phyloP scores from a whole-genome alignment of 2,113 vertebrate genomes.

The Cynoglossus semilaevis region DNA sequence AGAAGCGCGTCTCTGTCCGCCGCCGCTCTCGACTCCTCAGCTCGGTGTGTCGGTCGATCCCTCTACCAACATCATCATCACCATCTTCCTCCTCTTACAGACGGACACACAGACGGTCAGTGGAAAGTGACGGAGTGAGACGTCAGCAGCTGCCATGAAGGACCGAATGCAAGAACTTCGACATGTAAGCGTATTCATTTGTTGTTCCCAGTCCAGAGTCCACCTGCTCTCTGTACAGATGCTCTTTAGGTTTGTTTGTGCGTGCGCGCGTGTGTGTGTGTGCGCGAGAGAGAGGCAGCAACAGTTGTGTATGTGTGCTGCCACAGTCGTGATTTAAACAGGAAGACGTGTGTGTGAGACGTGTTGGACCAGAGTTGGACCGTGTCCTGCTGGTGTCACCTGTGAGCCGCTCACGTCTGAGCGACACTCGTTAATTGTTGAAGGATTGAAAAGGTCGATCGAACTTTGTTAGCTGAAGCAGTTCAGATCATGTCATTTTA shows the following conservation, averaged over 20 bases:
- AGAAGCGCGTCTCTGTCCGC: constrained; percentile 4
- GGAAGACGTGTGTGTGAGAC: neutral
- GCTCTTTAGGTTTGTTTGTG: neutral
- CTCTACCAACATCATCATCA: constrained; percentile 36
- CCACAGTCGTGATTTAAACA: no score
- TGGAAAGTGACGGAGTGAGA: constrained; percentile 18
- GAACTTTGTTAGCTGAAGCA: no score
- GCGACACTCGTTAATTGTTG: no score
- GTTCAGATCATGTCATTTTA: no score
- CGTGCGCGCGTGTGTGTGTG: neutral
- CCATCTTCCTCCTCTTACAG: neutral
- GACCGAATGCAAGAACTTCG: constrained; percentile 74
- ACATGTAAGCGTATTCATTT: constrained; percentile 61
- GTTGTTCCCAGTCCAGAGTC: neutral
- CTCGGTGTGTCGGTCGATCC: constrained; percentile 30
- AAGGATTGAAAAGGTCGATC: no score
- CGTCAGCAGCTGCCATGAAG: constrained; percentile 57
- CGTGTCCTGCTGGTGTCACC: no score
- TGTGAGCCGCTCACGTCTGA: no score
- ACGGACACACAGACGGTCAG: constrained; percentile 10
- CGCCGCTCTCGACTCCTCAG: constrained; percentile 43
- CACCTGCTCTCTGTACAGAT: neutral
- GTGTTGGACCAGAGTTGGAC: constrained; percentile 64
- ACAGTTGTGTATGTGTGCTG: neutral
- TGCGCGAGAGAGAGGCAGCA: constrained; percentile 1